phyloP scores from a whole-genome alignment of 1,140 invertebrate genomes.

The Drosophila guanche region DNA sequence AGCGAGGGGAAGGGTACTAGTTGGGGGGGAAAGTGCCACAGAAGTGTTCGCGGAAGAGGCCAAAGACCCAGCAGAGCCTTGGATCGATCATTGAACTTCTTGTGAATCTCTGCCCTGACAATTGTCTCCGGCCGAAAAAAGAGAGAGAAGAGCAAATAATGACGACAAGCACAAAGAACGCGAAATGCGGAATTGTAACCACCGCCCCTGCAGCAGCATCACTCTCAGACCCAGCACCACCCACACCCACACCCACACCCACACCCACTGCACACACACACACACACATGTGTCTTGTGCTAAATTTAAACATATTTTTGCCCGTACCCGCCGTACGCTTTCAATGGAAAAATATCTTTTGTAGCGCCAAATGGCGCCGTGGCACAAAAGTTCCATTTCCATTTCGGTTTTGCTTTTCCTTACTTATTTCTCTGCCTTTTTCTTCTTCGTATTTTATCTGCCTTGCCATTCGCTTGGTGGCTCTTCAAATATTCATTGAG shows the following conservation, averaged over 20 bases:
- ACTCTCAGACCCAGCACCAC: background rate
- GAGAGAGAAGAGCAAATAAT: slow-evolving; percentile 14
- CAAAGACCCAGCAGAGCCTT: background rate
- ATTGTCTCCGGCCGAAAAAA: slow-evolving; percentile 60
- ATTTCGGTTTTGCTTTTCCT: slow-evolving; percentile 31
- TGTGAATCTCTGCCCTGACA: slow-evolving; percentile 36
- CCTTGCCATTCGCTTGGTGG: slow-evolving; percentile 19
- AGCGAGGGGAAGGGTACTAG: slow-evolving; percentile 21
- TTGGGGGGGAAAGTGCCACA: background rate
- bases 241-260: slow-evolving; percentile 1
- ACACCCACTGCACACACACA: slow-evolving; percentile 44
- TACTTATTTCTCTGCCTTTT: slow-evolving; percentile 16
- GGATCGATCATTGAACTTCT: slow-evolving; percentile 58
- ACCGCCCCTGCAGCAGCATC: background rate
- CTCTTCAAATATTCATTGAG: slow-evolving; percentile 81
- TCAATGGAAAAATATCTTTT: slow-evolving; percentile 80
- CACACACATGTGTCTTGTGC: slow-evolving; percentile 65
- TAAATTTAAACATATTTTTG: slow-evolving; percentile 74
- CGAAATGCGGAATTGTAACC: slow-evolving; percentile 43
- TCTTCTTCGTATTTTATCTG: slow-evolving; percentile 7
- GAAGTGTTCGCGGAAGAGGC: slow-evolving; percentile 6
- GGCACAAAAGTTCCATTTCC: slow-evolving; percentile 70
- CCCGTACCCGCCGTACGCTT: slow-evolving; percentile 43
- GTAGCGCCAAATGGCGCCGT: slow-evolving; percentile 80
- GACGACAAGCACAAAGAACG: slow-evolving; percentile 44